Conservation (phyloP, 2,113 vertebrate species). For the Nipponia nippon region DNA sequence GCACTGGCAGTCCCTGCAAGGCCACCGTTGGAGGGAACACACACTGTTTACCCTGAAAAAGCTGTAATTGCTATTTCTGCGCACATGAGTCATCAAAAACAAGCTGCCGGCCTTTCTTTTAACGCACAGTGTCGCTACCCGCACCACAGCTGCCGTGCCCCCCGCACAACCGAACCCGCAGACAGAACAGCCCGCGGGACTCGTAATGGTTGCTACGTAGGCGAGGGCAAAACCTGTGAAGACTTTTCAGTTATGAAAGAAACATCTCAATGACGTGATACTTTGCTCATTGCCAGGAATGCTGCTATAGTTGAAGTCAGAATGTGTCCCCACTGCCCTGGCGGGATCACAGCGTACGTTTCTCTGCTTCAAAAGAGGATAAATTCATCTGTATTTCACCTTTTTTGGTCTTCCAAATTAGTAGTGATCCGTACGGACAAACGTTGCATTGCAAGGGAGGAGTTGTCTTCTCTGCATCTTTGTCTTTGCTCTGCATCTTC, state of each 20-base stretch:
- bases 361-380: not conserved
- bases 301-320: accelerated
- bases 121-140: accelerated
- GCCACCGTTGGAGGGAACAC: accelerated
- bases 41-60: accelerated
- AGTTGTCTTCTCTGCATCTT: not conserved
- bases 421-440: accelerated
- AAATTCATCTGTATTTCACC: not conserved
- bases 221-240: accelerated
- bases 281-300: not conserved
- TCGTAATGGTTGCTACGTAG: accelerated
- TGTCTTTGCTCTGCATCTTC: accelerated
- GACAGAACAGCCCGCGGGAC: not conserved
- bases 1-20: accelerated
- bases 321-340: not conserved
- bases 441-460: not conserved
- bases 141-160: not conserved
- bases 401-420: too few species aligned
- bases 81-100: accelerated
- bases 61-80: not conserved
- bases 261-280: accelerated
- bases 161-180: not conserved
- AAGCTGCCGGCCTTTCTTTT: accelerated
- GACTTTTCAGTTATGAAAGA: accelerated
- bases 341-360: accelerated